Base-by-base conservation (phyloP, 2,888 invertebrate species). In the Chelonus formosanus region DNA sequence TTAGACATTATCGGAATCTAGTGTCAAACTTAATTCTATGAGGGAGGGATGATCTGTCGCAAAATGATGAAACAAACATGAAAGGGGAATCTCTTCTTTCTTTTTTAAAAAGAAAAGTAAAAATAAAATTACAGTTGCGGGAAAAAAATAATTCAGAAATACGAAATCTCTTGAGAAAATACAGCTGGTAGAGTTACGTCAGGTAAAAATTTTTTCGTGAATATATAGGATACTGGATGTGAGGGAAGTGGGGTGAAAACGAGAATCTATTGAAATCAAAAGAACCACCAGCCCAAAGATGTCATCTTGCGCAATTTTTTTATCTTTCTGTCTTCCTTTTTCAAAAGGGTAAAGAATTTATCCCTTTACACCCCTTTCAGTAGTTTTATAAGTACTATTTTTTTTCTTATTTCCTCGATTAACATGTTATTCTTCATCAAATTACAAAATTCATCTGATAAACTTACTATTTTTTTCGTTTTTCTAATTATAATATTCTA, bases 301-400 rank as follows among this genome's bases (percentile, higher is more conserved):
- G 83, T 82, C 83, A 82, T 84, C 82, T 84, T 75, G 81, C 81
- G 80, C 81, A 79, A 80, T 80, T 80, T 79, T 77, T 74, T 75
- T 74, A 20, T 20, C 20, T 20, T 20, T 20, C 20, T 20, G 20
- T 20, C 20, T 75, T 69, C 65, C 65, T 57, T 67, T 66, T 67
- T 43, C 57, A 57, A 57, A 43, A 53, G 47, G 50, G 45, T 20
- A 20, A 20, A 20, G 20, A 20, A 20, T 20, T 20, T 20, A 20
- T 20, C 20, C 59, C 60, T 59, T 54, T 31, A 45, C 54, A 70
- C 73, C 75, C 70, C 68, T 57, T 62, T 67, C 63, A 71, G 20
- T 20, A 20, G 20, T 20, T 20, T 20, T 20, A 20, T 20, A 20
- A 20, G 20, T 20, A 20, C 20, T 20, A 20, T 20, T 20, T 20